These are phyloP conservation scores for Melanotaenia parkinsoni DNA, from an alignment of 2,797 vertebrate genomes.

Conservation along the genomic window DNA sequence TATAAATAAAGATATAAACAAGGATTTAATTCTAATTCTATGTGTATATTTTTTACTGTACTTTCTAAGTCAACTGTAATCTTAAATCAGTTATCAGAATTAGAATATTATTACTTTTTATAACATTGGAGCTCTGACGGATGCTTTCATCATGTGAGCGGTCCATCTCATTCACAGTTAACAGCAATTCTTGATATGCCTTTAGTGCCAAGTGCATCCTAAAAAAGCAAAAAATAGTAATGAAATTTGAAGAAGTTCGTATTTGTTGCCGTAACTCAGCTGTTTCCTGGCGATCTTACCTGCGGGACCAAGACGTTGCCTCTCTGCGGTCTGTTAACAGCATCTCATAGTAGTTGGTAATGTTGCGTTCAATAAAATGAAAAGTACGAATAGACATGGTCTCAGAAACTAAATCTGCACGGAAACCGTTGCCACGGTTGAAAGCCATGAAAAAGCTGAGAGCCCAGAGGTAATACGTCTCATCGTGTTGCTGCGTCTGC, in stretches of 20 bases:
- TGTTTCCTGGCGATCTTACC: conserved; percentile 73
- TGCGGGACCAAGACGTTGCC: conserved; percentile 90
- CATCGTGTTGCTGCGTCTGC: conserved; percentile 92
- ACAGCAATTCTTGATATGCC: conserved; percentile 94
- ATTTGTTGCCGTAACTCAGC: neutral
- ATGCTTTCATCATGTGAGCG: conserved; percentile 85
- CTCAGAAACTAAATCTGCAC: conserved; percentile 92
- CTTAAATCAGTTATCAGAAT: neutral
- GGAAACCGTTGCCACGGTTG: conserved; percentile 90
- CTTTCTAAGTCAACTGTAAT: neutral
- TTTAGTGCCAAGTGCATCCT: conserved; percentile 98
- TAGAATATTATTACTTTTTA: conserved; percentile 88
- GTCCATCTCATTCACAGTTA: conserved; percentile 95
- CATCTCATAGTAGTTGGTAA: conserved; percentile 98
- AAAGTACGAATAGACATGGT: conserved; percentile 92
- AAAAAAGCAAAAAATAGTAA: conserved; percentile 10
- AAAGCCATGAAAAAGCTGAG: conserved; percentile 98
- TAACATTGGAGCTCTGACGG: conserved; percentile 89
- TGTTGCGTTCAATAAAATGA: conserved; percentile 94
- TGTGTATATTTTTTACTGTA: no score
- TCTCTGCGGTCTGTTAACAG: conserved; percentile 92
- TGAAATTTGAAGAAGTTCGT: conserved; percentile 4
- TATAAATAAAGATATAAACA: neutral
- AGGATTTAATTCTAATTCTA: neutral
- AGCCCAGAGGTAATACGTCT: conserved; percentile 96